These are phyloP conservation scores for Strigops habroptila DNA, from an alignment of 2,113 vertebrate species.

Conservation along the genomic window DNA sequence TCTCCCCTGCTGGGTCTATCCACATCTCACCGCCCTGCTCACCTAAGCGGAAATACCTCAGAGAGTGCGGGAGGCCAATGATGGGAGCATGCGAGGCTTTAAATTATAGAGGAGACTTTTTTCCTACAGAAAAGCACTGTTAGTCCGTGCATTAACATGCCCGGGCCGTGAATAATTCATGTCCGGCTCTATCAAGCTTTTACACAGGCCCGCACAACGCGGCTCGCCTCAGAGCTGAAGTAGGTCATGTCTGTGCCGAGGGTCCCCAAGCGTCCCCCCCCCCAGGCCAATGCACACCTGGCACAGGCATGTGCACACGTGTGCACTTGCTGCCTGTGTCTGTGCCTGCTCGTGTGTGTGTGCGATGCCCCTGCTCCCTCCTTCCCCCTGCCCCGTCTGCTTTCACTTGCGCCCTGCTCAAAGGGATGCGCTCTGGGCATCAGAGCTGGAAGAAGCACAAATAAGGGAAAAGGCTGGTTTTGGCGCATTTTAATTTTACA, in stretches of 20 bases:
- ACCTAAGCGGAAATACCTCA: neutral
- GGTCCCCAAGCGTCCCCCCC: neutral
- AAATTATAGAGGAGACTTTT: constrained; percentile 58
- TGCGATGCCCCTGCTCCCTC: neutral
- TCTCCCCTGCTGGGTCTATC: neutral
- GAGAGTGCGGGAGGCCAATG: neutral
- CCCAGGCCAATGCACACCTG: fast-evolving
- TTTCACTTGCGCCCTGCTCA: fast-evolving
- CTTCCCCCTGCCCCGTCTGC: neutral
- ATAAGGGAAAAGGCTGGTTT: neutral
- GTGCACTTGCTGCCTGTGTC: neutral
- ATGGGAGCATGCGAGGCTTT: neutral
- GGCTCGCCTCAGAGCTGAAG: neutral
- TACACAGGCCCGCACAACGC: neutral
- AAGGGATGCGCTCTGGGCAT: fast-evolving
- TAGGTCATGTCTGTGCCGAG: constrained; percentile 36
- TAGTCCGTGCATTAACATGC: constrained; percentile 48
- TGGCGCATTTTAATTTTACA: neutral
- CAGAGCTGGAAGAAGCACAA: neutral
- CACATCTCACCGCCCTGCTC: neutral
- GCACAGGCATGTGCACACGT: fast-evolving
- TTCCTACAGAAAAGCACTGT: neutral
- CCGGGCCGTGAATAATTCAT: constrained; percentile 59
- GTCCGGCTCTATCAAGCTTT: neutral
- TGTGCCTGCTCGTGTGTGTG: fast-evolving